A percentile compares a stretch with the other conserved stretches of the same genome.
phyloP scores from a whole-genome alignment of 1,140 invertebrate genomes.

The Pemphigus obesinymphae region DNA sequence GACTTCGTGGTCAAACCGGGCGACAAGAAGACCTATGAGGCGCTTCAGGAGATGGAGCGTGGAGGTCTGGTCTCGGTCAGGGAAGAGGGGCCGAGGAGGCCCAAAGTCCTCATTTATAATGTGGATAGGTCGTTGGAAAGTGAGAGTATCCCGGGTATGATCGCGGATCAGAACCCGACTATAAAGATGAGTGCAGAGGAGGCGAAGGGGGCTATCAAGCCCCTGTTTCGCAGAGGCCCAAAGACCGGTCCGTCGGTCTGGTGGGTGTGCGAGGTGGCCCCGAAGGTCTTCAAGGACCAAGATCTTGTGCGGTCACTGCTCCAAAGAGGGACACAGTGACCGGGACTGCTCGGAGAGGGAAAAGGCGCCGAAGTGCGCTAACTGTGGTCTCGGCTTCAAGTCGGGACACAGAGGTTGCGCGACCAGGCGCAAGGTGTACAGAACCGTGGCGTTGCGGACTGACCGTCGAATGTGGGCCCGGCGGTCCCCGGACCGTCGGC shows the following conservation, averaged over 20 bases:
- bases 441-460: too few species aligned
- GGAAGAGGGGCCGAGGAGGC: not conserved
- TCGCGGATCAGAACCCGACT: not conserved
- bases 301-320: not conserved
- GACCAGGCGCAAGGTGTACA: not conserved
- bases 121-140: not conserved
- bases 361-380: not conserved
- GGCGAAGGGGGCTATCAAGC: not conserved
- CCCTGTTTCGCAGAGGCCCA: not conserved
- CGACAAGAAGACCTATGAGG: not conserved
- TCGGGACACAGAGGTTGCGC: not conserved
- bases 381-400: not conserved
- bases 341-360: not conserved
- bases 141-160: not conserved
- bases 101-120: not conserved
- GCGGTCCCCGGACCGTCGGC: too few species aligned
- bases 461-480: too few species aligned
- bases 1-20: not conserved
- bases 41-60: not conserved
- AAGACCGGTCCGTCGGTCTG: not conserved
- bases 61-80: not conserved
- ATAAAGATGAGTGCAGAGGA: not conserved
- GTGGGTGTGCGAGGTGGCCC: not conserved
- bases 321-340: not conserved
- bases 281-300: not conserved